Percentiles rank a stretch among this genome's conserved stretches.
These are phyloP conservation scores for Anticlea derivata DNA, from an alignment of 2,888 invertebrate species.

Conservation along the genomic window DNA sequence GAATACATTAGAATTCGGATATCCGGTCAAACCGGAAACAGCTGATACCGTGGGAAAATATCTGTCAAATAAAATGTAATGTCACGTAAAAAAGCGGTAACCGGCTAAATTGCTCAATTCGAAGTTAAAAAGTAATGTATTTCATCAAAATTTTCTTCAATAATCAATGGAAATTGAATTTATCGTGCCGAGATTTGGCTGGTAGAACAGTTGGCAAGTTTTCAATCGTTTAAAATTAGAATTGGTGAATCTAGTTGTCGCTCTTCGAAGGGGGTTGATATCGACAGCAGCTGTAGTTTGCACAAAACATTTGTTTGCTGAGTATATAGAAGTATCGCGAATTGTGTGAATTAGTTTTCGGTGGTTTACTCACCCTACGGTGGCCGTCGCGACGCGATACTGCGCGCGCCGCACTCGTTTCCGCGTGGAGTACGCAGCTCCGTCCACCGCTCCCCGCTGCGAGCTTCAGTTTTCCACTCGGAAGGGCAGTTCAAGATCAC, in stretches of 20 bases:
- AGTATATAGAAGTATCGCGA: conserved; percentile 21
- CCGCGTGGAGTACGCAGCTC: conserved; percentile 70
- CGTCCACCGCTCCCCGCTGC: conserved; percentile 56
- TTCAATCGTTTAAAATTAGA: conserved; percentile 69
- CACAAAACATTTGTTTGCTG: conserved; percentile 20
- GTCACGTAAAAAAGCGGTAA: background rate
- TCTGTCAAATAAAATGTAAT: conserved; percentile 1
- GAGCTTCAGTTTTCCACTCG: conserved; percentile 69
- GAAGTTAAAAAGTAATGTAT: too few species aligned
- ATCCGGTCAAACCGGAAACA: conserved; percentile 20
- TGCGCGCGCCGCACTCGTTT: conserved; percentile 71
- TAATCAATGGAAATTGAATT: background rate
- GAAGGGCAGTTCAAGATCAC: conserved; percentile 84
- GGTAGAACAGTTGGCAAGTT: conserved; percentile 58
- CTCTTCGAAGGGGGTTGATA: conserved; percentile 36
- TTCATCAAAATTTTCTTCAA: background rate
- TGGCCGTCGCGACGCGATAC: conserved; percentile 52
- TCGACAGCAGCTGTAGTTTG: conserved; percentile 32
- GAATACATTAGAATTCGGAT: conserved; percentile 1
- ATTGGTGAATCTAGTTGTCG: conserved; percentile 37
- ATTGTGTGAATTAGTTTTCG: conserved; percentile 44
- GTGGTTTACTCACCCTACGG: conserved; percentile 57
- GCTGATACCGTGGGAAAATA: conserved; percentile 7
- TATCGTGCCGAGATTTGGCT: conserved; percentile 21
- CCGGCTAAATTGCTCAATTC: background rate